Base-by-base conservation (phyloP, 2,797 vertebrate genomes). In the Danio jaintianensis region DNA sequence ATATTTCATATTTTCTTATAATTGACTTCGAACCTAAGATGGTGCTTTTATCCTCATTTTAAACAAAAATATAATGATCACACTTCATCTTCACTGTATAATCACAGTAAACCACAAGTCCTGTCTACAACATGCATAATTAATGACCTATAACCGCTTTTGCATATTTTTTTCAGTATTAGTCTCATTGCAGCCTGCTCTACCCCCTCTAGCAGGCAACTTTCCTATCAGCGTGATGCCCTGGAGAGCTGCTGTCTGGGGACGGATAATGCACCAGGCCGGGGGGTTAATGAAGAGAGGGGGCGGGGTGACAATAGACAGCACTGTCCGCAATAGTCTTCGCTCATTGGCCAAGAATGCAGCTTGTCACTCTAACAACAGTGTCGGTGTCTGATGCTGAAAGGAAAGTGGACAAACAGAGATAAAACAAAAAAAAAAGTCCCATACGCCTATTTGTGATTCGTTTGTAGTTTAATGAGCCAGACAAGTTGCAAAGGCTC, bases 341-440 rank as follows among this genome's bases (percentile, higher is more conserved):
- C 36, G n/a, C 69, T 84, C 82, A 85, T 55, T 79, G 70, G 80
- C 38, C 40, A 85, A 73, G 80, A 83, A 83, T 85, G 69, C 69
- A 29, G 68, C 45, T 1, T 59, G 53, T 73, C 22, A 73, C 75
- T 43, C 80, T 68, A 75, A 67, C 73, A 82, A 73, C 50, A 82
- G 79, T 67, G 68, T 78, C 67, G 36, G 74, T 78, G 63, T 80
- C 50, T 58, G 42, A 42, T 36, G 10, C 40, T 20, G 22, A 67
- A 62, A 55, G 48, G 63, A 47, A 53, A 53, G 68, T 71, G 16
- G 38, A 63, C 59, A 62, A 71, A 64, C 40, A 0, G 43, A 59
- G 63, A 58, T 29, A 59, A 40, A 36, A 48, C 48, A 22, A 22
- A n/a, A 69, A 48, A 55, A 70, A 55, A 70, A 13, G 8, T 52